Conservation (phyloP, 2,113 vertebrate species). For the Pedetes capensis region DNA sequence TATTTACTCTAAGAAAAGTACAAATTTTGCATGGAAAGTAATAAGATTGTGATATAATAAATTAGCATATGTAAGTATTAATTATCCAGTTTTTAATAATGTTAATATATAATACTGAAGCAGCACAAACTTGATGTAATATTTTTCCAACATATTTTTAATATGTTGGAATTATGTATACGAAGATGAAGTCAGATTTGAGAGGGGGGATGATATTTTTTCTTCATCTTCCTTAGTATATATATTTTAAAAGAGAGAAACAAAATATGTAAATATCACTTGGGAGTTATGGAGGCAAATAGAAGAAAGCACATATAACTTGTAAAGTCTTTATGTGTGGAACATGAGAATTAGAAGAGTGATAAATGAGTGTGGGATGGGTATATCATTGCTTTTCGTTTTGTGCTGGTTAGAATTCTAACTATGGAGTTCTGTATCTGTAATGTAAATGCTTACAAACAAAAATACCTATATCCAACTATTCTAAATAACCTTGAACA, state of each 20-base stretch:
- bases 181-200: background rate
- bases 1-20: background rate
- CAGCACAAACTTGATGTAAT: background rate
- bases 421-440: background rate
- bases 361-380: background rate
- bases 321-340: background rate
- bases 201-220: background rate
- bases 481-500: background rate
- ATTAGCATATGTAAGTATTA: background rate
- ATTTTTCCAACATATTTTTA: too few relatives aligned
- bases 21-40: background rate
- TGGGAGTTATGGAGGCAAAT: background rate
- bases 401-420: background rate
- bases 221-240: background rate
- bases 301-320: background rate
- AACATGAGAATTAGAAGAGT: background rate
- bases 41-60: background rate
- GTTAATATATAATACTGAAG: background rate
- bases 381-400: background rate
- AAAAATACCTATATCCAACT: fast-evolving
- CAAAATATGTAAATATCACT: background rate
- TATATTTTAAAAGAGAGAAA: background rate
- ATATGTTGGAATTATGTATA: fast-evolving
- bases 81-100: background rate
- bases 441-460: background rate